These are phyloP conservation scores for Oxyruncus cristatus DNA, from an alignment of 2,113 vertebrate species.

Conservation along the genomic window DNA sequence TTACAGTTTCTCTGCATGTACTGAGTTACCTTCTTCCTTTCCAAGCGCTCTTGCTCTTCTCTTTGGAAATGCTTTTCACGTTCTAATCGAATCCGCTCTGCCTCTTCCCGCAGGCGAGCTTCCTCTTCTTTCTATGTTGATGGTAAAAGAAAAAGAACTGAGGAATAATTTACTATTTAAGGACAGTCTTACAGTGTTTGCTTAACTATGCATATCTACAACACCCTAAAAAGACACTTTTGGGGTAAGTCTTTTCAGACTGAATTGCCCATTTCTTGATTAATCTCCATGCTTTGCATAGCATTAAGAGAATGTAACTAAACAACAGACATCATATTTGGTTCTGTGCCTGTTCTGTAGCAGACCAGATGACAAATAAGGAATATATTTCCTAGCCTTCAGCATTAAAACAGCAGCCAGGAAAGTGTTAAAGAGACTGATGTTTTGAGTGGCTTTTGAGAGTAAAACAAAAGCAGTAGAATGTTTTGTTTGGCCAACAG, in stretches of 20 bases:
- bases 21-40: conserved; percentile 90
- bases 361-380: neutral
- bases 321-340: neutral
- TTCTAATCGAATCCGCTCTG: conserved; percentile 82
- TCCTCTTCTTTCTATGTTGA: conserved; percentile 86
- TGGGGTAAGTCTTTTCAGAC: neutral
- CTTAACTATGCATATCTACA: neutral
- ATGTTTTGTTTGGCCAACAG: neutral
- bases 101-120: conserved; percentile 85
- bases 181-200: neutral
- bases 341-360: neutral
- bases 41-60: conserved; percentile 93
- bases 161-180: neutral
- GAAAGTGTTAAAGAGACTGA: neutral
- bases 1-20: neutral
- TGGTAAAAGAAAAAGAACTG: neutral
- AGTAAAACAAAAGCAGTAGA: neutral
- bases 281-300: neutral
- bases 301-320: neutral
- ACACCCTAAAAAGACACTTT: neutral
- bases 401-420: neutral
- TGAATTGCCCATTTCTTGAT: neutral
- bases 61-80: conserved; percentile 94
- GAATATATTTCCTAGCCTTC: neutral
- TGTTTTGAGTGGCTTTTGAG: neutral